Base-by-base conservation (phyloP, 2,113 vertebrate species). In the Nicator chloris region DNA sequence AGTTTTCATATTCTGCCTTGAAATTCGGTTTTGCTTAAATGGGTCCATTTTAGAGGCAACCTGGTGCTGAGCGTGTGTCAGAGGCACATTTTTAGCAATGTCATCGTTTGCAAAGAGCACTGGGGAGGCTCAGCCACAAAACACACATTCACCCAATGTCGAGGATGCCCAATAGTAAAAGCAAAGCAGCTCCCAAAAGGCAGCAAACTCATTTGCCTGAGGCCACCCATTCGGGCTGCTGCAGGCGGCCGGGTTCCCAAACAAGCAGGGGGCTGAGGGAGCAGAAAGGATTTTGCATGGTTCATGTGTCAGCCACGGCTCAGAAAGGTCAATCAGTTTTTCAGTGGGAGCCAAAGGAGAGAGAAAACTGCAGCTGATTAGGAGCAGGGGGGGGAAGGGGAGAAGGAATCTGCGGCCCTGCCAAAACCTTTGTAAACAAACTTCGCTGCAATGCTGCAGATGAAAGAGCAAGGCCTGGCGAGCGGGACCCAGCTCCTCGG, bases 271-370 rank as follows among this genome's bases (percentile, higher is more conserved):
- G 70, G 63, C 82, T 71, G 39, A 13, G 85, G 82, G 64, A 93
- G 61, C 21, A 86, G 93, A 94, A 88, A 90, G 68, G 88, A 94
- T 97, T 97, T 96, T 82, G 60, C 94, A 96, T 6, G 88, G 95
- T 93, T 97, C 92, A 79, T 69, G 86, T 93, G 88, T 95, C 94
- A 96, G 93, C 57, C 90, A 21, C 49, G 64, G 88, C 93, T 84
- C 77, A 35, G 82, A 95, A 92, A 97, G 94, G 95, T 96, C 96
- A 96, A 95, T 88, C 82, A 50, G 86, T 96, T 93, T 84, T 95
- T 91, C 95, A 93, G 90, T 7, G 2, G 60, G 72, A 96, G 76
- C 83, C 82, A 79, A 86, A 91, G 90, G 68, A 84, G 76, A 76
- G 79, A 33, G 82, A 84, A 92, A 91, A 91, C 65, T 73, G 82